These are phyloP conservation scores for Neodiprion pinetum DNA, from an alignment of 1,140 invertebrate species.

Conservation along the genomic window DNA sequence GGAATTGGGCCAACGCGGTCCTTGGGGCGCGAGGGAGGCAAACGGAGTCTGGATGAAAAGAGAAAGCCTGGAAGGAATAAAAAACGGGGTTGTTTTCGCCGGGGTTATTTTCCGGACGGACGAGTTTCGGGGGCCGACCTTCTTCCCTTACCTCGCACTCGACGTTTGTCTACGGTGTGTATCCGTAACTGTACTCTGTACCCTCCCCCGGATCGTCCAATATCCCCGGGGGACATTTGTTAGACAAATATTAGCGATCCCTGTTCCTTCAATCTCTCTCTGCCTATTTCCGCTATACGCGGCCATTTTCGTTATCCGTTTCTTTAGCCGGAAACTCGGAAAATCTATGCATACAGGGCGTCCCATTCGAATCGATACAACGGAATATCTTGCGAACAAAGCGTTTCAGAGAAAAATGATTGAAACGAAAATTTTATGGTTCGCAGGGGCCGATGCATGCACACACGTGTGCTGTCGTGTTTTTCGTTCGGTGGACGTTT, in stretches of 20 bases:
- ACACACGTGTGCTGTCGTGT: too few species aligned
- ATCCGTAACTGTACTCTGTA: conserved; percentile 19
- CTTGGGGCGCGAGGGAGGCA: neutral
- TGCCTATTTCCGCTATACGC: neutral
- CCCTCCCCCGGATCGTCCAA: neutral
- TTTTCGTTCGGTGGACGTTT: too few species aligned
- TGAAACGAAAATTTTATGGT: too few species aligned
- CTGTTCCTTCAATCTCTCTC: conserved; percentile 25
- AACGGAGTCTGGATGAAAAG: neutral
- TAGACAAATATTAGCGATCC: conserved; percentile 42
- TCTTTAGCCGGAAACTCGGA: too few species aligned
- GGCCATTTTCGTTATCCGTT: too few species aligned
- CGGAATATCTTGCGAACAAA: too few species aligned
- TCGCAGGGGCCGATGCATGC: too few species aligned
- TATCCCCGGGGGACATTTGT: conserved; percentile 39
- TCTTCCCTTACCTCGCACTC: neutral
- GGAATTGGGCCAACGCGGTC: conserved; percentile 43
- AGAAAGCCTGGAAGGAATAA: conserved; percentile 7
- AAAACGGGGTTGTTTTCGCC: conserved; percentile 44
- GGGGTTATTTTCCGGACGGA: conserved; percentile 58
- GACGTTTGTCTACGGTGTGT: neutral
- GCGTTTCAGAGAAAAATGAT: too few species aligned
- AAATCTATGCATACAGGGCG: too few species aligned
- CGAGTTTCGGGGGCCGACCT: conserved; percentile 30
- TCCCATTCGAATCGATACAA: too few species aligned